phyloP scores from a whole-genome alignment of 2,113 vertebrate species.

The Poicephalus meyeri region DNA sequence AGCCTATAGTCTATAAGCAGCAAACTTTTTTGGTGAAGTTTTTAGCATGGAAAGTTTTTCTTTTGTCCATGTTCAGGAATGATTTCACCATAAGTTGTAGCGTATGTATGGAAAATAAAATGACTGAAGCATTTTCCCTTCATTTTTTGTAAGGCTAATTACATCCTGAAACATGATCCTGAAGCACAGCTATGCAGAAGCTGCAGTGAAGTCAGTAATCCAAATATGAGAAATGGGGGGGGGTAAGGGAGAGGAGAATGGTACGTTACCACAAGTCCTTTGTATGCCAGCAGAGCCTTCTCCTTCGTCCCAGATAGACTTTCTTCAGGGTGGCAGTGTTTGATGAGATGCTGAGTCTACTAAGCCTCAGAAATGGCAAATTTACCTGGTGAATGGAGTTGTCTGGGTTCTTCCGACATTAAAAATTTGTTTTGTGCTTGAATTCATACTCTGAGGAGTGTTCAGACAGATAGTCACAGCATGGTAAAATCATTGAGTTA shows the following conservation, averaged over 20 bases:
- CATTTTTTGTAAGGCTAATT: constrained; percentile 48
- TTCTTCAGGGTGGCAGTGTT: constrained; percentile 28
- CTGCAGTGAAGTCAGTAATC: constrained; percentile 4
- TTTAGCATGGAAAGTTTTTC: background rate
- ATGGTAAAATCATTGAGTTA: constrained; percentile 44
- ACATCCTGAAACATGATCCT: constrained; percentile 65
- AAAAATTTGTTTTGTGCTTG: background rate
- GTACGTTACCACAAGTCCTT: constrained; percentile 68
- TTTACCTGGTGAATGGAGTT: constrained; percentile 53
- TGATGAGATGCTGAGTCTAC: constrained; percentile 28
- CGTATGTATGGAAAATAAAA: constrained; percentile 64
- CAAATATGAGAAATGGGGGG: background rate
- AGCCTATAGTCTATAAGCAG: background rate
- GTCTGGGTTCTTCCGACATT: constrained; percentile 18
- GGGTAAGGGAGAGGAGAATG: background rate
- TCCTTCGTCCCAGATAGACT: constrained; percentile 35
- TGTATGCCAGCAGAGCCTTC: constrained; percentile 46
- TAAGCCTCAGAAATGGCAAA: constrained; percentile 58
- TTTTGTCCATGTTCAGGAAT: constrained; percentile 33
- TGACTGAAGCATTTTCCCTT: constrained; percentile 41
- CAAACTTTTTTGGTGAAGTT: background rate
- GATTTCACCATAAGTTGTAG: constrained; percentile 46
- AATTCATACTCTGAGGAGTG: background rate
- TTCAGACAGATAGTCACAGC: constrained; percentile 26
- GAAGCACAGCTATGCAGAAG: background rate